phyloP scores from a whole-genome alignment of 2,797 vertebrate genomes.

The Denticeps clupeoides region DNA sequence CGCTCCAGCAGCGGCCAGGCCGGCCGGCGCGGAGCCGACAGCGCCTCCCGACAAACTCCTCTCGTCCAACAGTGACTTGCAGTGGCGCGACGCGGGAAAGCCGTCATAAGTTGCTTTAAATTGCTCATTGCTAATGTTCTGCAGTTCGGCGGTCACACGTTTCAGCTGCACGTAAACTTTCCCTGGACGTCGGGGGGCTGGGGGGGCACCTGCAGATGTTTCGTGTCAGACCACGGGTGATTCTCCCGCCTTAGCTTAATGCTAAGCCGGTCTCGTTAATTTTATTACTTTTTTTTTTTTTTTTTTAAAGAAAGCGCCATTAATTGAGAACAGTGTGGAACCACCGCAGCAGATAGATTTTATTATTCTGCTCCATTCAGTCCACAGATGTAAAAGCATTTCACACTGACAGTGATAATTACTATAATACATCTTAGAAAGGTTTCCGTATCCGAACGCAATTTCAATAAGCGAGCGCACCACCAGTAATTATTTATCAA shows the following conservation, averaged over 20 bases:
- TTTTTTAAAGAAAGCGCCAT: no score
- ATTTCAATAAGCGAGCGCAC: constrained; percentile 86
- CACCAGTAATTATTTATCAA: constrained; percentile 93
- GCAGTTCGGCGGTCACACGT: background rate
- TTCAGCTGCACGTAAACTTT: no score
- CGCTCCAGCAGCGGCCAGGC: no score
- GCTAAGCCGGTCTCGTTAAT: no score
- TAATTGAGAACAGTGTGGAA: constrained; percentile 8
- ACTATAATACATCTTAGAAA: constrained; percentile 78
- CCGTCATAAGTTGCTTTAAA: background rate
- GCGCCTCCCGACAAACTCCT: no score
- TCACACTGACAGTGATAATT: constrained; percentile 55
- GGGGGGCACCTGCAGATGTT: no score
- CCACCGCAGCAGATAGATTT: constrained; percentile 32
- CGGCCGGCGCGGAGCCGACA: no score
- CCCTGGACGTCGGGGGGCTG: no score
- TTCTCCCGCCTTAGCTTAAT: background rate
- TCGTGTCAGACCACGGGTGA: background rate
- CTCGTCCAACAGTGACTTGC: constrained; percentile 47
- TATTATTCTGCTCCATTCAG: constrained; percentile 52
- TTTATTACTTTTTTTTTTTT: no score
- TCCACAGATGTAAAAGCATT: constrained; percentile 55
- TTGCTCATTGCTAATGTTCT: background rate
- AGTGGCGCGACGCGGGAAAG: constrained; percentile 34
- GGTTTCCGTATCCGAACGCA: constrained; percentile 84